phyloP scores from a whole-genome alignment of 2,888 invertebrate species.

The Archips xylosteana region DNA sequence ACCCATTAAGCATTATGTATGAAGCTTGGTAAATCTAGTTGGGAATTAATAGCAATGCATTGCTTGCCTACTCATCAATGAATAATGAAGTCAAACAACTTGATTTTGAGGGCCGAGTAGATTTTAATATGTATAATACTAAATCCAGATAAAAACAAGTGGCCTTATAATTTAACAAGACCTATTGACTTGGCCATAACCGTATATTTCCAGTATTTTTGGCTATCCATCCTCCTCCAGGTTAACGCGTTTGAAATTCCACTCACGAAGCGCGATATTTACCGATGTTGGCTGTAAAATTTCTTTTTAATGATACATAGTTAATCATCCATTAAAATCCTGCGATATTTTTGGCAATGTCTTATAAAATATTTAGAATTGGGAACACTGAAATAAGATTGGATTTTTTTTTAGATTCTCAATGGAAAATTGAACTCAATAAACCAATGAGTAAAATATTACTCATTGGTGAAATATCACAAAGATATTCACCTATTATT shows the following conservation, averaged over 20 bases:
- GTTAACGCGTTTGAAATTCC: slow-evolving; percentile 12
- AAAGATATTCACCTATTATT: not conserved
- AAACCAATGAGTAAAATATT: not conserved
- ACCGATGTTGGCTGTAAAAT: slow-evolving; percentile 7
- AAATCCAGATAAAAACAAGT: not conserved
- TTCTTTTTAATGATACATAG: not conserved
- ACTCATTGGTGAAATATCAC: too few relatives aligned
- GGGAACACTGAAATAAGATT: too few relatives aligned
- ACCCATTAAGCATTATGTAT: too few relatives aligned
- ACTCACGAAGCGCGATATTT: slow-evolving; percentile 16
- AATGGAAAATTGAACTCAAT: too few relatives aligned
- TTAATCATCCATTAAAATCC: not conserved
- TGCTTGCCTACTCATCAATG: too few relatives aligned
- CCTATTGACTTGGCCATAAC: not conserved
- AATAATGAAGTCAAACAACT: too few relatives aligned
- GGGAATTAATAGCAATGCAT: too few relatives aligned
- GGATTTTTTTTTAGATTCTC: too few relatives aligned
- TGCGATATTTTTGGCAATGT: not conserved
- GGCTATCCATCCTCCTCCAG: slow-evolving; percentile 15
- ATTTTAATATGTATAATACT: too few relatives aligned
- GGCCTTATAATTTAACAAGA: not conserved
- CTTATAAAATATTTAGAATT: too few relatives aligned
- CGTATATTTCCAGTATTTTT: not conserved
- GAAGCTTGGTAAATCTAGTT: too few relatives aligned
- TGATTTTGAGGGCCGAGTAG: too few relatives aligned